Evolutionary conservation across 2,888 invertebrate genomes (phyloP), one percentile per base, ranked within the genome.

Genomic region (Idaea dimidiata): DNA sequence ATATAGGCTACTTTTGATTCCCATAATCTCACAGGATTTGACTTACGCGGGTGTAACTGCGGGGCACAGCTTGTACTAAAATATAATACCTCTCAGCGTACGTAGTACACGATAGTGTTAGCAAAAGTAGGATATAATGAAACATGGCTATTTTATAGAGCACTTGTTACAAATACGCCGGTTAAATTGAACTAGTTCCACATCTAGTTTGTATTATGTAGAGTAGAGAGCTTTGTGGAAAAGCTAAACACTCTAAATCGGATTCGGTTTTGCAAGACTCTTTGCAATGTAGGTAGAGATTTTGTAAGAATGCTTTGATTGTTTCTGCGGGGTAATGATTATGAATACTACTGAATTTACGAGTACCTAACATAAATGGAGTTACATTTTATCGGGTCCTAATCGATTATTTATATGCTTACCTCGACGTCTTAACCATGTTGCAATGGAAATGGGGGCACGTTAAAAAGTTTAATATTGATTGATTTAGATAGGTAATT

Each of bases 121-220:
- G 60, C 43, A 14, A 43, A 67, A 69, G 58, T 66, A 58, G 59
- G 58, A 62, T 32, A 31, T 63, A 59, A 62, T 59, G 62, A 64
- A 63, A 67, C 63, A 64, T 33, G 55, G 60, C 65, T 66, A 61
- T 59, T 66, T 67, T 59, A 59, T 62, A 57, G 59, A 18, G 63
- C 59, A 63, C 63, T 66, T 66, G 60, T 64, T 58, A 58, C 60
- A 54, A 24, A 18, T 43, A 24, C 24, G 58, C 62, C 63, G 31
- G 62, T 53, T 16, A 57, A 60, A 62, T 61, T 6, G 56, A 16
- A 57, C 61, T 24, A 54, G 62, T 62, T 65, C 58, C 62, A 59
- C 31, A 17, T 55, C 55, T 16, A 16, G 17, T 43, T 43, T 43
- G 43, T 43, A 43, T 43, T 43, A 43, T 43, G 43, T 10, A 43